A percentile compares a stretch with the other conserved stretches of the same genome.
phyloP scores from a whole-genome alignment of 2,888 invertebrate genomes.

The Adineta ricciae region DNA sequence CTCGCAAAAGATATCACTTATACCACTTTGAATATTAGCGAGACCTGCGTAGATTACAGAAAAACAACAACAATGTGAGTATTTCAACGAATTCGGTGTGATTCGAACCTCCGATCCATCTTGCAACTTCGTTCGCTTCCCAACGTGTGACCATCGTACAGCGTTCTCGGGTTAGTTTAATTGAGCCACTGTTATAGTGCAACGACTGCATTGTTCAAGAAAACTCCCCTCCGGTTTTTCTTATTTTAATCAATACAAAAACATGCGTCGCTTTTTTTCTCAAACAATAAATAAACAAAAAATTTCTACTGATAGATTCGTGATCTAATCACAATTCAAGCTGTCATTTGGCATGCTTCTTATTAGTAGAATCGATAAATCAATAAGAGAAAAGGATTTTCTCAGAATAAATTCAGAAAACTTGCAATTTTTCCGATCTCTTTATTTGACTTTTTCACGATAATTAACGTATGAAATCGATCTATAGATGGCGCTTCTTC shows the following conservation, averaged over 20 bases:
- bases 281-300: background rate
- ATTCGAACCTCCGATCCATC: background rate
- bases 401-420: too few species aligned
- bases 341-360: background rate
- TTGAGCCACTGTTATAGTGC: slow-evolving; percentile 8
- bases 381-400: too few species aligned
- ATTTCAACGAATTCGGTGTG: background rate
- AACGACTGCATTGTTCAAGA: background rate
- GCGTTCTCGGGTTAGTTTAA: background rate
- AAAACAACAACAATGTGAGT: too few species aligned
- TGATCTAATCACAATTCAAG: background rate
- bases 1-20: slow-evolving; percentile 57
- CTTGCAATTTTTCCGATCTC: too few species aligned
- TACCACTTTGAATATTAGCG: background rate
- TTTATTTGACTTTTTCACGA: too few species aligned
- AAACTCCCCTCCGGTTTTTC: background rate
- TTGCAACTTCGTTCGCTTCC: background rate
- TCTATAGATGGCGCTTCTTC: background rate
- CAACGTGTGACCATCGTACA: background rate
- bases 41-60: background rate
- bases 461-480: too few species aligned
- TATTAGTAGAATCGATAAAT: background rate
- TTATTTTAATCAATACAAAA: background rate
- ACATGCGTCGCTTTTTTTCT: background rate
- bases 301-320: background rate